Evolutionary conservation across 1,140 invertebrate genomes (phyloP).

Genomic region (Drosophila nigrodunni): DNA sequence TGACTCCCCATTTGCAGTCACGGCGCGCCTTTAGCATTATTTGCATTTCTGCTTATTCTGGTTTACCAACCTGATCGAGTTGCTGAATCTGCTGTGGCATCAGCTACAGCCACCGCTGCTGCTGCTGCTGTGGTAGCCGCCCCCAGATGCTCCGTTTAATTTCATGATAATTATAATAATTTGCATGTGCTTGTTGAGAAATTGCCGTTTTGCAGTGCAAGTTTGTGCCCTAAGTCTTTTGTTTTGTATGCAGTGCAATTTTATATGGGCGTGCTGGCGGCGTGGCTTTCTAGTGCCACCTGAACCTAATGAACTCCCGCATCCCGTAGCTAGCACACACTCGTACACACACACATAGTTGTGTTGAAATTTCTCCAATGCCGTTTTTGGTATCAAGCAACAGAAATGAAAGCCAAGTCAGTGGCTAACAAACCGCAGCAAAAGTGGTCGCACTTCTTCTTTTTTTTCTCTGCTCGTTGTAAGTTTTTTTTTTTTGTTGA

Average conservation of each 20-base stretch:
- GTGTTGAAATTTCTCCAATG: slow-evolving; percentile 71
- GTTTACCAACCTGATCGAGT: slow-evolving; percentile 43
- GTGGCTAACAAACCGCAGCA: slow-evolving; percentile 26
- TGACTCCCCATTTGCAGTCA: slow-evolving; percentile 26
- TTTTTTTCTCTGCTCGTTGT: slow-evolving; percentile 69
- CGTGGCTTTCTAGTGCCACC: slow-evolving; percentile 50
- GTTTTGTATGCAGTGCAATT: slow-evolving; percentile 34
- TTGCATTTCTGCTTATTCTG: slow-evolving; percentile 55
- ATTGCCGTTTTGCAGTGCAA: slow-evolving; percentile 51
- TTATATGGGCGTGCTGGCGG: slow-evolving; percentile 20
- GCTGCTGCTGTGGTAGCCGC: slow-evolving; percentile 44
- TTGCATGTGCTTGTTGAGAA: slow-evolving; percentile 57
- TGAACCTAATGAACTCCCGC: slow-evolving; percentile 61
- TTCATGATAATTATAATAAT: slow-evolving; percentile 74
- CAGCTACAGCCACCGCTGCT: neutral
- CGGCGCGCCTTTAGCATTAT: slow-evolving; percentile 56
- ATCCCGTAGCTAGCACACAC: slow-evolving; percentile 52
- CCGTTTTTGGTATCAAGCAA: slow-evolving; percentile 71
- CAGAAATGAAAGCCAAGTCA: slow-evolving; percentile 77
- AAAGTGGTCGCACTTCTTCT: slow-evolving; percentile 70
- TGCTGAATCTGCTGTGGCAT: neutral
- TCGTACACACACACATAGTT: slow-evolving; percentile 27
- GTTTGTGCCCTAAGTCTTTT: slow-evolving; percentile 77
- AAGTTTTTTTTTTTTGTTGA: slow-evolving; percentile 27
- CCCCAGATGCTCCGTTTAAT: slow-evolving; percentile 41